Evolutionary conservation across 2,113 vertebrate species (phyloP).

Genomic region (Semicossyphus pulcher): DNA sequence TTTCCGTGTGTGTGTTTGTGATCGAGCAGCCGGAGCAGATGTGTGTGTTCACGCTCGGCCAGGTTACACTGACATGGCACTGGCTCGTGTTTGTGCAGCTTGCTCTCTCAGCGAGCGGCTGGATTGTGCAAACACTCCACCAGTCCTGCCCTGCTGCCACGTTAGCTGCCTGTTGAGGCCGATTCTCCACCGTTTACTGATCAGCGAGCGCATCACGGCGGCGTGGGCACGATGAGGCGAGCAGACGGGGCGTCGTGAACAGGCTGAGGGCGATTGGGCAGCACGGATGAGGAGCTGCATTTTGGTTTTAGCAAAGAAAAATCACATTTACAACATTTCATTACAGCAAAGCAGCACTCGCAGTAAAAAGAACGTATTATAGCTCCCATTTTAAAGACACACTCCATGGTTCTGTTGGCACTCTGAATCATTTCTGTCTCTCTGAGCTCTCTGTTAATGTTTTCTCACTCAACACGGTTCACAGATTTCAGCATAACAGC

Average conservation of each 20-base stretch:
- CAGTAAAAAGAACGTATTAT: too few species aligned
- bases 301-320: not conserved
- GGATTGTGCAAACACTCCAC: conserved; percentile 44
- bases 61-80: conserved; percentile 50
- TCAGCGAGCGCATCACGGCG: conserved; percentile 10
- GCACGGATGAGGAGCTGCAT: not conserved
- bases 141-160: conserved; percentile 19
- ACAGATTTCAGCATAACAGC: not conserved
- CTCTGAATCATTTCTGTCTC: not conserved
- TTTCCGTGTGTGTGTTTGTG: conserved; percentile 9
- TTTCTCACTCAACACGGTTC: not conserved
- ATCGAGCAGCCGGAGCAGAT: conserved; percentile 48
- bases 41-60: conserved; percentile 49
- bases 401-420: not conserved
- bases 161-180: conserved; percentile 38
- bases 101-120: conserved; percentile 21
- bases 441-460: not conserved
- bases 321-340: not conserved
- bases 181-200: conserved; percentile 23
- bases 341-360: not conserved
- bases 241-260: not conserved
- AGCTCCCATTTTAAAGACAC: not conserved
- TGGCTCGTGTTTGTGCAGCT: conserved; percentile 65
- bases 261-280: not conserved
- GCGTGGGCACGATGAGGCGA: not conserved